phyloP scores from a whole-genome alignment of 2,113 vertebrate genomes.

The Nerophis lumbriciformis region DNA sequence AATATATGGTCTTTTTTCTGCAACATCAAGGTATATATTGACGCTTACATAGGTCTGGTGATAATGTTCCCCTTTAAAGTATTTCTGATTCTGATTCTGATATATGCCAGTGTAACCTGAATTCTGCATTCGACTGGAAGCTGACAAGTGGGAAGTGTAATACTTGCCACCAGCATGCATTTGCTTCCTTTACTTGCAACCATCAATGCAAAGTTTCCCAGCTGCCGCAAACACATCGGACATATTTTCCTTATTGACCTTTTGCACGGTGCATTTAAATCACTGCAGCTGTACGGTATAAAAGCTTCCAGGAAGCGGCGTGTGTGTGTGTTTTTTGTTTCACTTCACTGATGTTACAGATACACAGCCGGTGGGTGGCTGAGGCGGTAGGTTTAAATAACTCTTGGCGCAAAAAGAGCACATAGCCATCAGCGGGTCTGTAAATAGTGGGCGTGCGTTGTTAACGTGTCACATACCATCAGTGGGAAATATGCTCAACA shows the following conservation, averaged over 20 bases:
- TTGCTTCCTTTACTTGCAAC: constrained; percentile 17
- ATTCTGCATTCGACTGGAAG: not conserved
- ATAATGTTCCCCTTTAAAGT: no score
- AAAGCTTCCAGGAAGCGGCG: constrained; percentile 32
- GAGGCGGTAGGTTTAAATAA: constrained; percentile 12
- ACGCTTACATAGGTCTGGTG: no score
- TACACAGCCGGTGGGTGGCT: not conserved
- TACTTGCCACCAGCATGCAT: constrained; percentile 36
- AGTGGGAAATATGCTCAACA: constrained; percentile 34
- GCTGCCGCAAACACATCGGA: constrained; percentile 40
- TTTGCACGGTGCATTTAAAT: constrained; percentile 38
- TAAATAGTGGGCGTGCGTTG: not conserved
- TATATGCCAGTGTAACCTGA: no score
- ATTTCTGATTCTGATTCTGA: no score
- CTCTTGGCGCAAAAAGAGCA: constrained; percentile 17
- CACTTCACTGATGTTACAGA: constrained; percentile 31
- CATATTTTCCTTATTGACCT: constrained; percentile 51
- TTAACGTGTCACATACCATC: constrained; percentile 18
- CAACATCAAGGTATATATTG: no score
- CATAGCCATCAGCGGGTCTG: not conserved
- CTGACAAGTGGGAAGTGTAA: constrained; percentile 20
- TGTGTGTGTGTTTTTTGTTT: constrained; percentile 10
- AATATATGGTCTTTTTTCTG: no score
- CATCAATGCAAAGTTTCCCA: constrained; percentile 37
- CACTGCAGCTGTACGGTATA: constrained; percentile 13